A percentile compares a stretch with the other conserved stretches of the same genome.
These are phyloP conservation scores for Plumapathes pennacea DNA, from an alignment of 92 coral and sea anemone genomes.

Conservation along the genomic window DNA sequence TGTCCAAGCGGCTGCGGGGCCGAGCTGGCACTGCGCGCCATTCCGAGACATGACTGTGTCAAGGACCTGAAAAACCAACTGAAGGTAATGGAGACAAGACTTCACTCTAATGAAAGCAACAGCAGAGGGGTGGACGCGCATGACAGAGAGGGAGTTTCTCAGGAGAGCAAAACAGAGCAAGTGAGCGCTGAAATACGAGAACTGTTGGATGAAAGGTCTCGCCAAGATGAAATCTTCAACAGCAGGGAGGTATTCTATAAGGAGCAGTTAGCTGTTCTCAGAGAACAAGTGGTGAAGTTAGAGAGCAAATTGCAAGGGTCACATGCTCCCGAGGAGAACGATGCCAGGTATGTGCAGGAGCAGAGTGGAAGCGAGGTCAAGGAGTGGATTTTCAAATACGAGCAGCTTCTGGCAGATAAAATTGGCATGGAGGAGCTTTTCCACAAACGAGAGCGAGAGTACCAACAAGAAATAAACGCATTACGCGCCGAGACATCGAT, in stretches of 20 bases:
- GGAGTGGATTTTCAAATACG: constrained; percentile 81
- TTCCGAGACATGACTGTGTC: constrained; percentile 72
- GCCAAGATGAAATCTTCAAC: constrained; percentile 80
- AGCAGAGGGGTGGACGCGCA: constrained; percentile 5
- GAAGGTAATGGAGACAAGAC: constrained; percentile 30
- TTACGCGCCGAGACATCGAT: constrained; percentile 71
- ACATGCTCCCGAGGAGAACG: constrained; percentile 50
- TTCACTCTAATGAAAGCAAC: constrained; percentile 34
- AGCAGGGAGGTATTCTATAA: constrained; percentile 85
- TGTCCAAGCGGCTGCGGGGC: constrained; percentile 84
- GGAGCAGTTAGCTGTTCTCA: constrained; percentile 81
- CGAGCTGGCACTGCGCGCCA: constrained; percentile 57
- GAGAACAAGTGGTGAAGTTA: constrained; percentile 75
- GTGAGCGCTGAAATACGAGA: constrained; percentile 75
- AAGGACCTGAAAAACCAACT: constrained; percentile 47
- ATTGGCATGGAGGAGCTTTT: constrained; percentile 68
- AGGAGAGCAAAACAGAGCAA: constrained; percentile 67
- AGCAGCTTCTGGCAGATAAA: constrained; percentile 78
- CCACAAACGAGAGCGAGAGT: constrained; percentile 68
- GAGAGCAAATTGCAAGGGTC: constrained; percentile 61
- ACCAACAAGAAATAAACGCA: constrained; percentile 56
- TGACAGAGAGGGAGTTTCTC: constrained; percentile 46
- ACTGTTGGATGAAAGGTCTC: constrained; percentile 69
- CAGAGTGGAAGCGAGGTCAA: constrained; percentile 34
- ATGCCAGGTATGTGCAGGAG: constrained; percentile 48